phyloP scores from a whole-genome alignment of 2,888 invertebrate species.

The Zygogramma bicolorata region DNA sequence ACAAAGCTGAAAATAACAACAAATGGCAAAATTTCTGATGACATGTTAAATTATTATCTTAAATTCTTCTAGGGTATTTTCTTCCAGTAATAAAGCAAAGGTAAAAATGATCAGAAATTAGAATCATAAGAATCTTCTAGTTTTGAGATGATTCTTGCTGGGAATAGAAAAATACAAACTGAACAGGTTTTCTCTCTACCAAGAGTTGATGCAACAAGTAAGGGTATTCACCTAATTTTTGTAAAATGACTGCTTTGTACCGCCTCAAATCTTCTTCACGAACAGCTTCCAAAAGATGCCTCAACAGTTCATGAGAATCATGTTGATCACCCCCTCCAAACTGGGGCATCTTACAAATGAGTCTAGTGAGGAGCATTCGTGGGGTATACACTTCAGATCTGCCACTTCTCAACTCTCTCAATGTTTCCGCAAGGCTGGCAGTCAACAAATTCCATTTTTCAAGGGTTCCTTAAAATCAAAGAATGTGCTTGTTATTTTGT shows the following conservation, averaged over 20 bases:
- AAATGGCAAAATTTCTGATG: too few species aligned
- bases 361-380: slow-evolving; percentile 71
- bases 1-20: too few species aligned
- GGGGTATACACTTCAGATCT: slow-evolving; percentile 76
- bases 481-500: too few species aligned
- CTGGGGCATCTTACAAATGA: slow-evolving; percentile 80
- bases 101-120: too few species aligned
- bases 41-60: too few species aligned
- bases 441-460: slow-evolving; percentile 79
- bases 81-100: too few species aligned
- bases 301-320: slow-evolving; percentile 93
- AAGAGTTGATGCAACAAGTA: background rate
- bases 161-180: background rate
- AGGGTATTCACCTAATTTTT: slow-evolving; percentile 72
- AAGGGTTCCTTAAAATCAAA: slow-evolving; percentile 67
- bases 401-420: slow-evolving; percentile 77
- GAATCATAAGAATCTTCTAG: too few species aligned
- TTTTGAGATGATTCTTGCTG: background rate
- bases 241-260: slow-evolving; percentile 85
- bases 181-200: background rate
- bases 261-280: slow-evolving; percentile 82
- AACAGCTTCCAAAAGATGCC: slow-evolving; percentile 91
- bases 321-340: slow-evolving; percentile 96
- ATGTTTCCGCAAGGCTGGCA: slow-evolving; percentile 75
- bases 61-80: too few species aligned